Percentiles rank a stretch among this genome's conserved stretches.
These are phyloP conservation scores for Phrynosoma platyrhinos DNA, from an alignment of 2,113 vertebrate species.

Conservation along the genomic window DNA sequence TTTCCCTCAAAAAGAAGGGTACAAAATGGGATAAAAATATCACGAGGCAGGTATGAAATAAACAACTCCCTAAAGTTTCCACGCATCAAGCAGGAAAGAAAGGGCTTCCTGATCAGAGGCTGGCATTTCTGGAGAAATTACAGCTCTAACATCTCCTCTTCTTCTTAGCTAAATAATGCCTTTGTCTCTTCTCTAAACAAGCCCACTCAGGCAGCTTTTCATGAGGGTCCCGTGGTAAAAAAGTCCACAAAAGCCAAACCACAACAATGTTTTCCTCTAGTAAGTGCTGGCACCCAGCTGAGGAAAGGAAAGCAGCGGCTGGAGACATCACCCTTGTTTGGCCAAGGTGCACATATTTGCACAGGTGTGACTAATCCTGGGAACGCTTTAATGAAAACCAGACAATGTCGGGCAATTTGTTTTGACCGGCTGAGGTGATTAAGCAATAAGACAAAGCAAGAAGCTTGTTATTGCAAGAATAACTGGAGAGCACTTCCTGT, in stretches of 20 bases:
- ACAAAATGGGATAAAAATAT: not conserved
- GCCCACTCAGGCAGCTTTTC: constrained; percentile 18
- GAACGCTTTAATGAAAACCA: constrained; percentile 34
- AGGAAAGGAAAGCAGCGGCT: constrained; percentile 48
- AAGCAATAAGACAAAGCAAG: constrained; percentile 39
- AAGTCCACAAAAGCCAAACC: constrained; percentile 42
- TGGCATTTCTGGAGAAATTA: not conserved
- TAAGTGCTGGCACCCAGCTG: constrained; percentile 45
- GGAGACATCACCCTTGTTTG: constrained; percentile 43
- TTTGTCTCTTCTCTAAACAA: not conserved
- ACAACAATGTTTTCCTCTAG: constrained; percentile 41
- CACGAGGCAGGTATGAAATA: not conserved
- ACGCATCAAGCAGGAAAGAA: not conserved
- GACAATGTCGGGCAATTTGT: constrained; percentile 35
- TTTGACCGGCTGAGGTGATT: constrained; percentile 19
- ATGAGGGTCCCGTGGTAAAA: constrained; percentile 36
- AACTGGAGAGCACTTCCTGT: constrained; percentile 41
- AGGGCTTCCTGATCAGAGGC: not conserved
- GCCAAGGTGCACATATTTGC: constrained; percentile 37
- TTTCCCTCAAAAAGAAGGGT: too few species aligned
- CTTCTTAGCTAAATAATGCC: not conserved
- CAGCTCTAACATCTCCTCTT: not conserved
- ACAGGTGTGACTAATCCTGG: constrained; percentile 47
- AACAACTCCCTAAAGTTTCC: not conserved
- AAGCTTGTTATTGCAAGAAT: constrained; percentile 41